Base-by-base conservation (phyloP, 1,140 invertebrate genomes). In the Brachionus plicatilis region DNA sequence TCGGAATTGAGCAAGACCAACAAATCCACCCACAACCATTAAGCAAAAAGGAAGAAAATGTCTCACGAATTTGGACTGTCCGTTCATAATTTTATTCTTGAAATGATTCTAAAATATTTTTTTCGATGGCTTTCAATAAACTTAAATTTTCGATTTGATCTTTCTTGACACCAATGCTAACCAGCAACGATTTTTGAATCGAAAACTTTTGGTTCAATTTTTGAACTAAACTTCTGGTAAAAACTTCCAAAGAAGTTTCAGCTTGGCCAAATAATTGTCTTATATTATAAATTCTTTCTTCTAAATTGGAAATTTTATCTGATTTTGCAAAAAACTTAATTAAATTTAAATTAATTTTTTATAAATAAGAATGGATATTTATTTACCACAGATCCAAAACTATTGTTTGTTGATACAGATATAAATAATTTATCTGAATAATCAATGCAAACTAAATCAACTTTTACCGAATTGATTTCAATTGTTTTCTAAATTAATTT, bases 391-490 rank as follows among this genome's bases (percentile, higher is more conserved):
- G 79, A 82, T 29, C 65, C 53, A 47, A 82, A 65, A 65, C 14
- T 37, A 37, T 65, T 37, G 37, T 43, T 68, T 14, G 53, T 82
- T n/a, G 79, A 82, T 12, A 82, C 20, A 27, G 79, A 82, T 43
- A 82, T 60, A 20, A 82, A 82, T 3, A 82, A 24, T 65, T 82
- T 82, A 27, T 82, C 65, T 24, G 79, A 65, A 82, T 82, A 82
- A 68, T 82, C 79, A 45, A 82, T 82, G 27, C 79, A 82, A 82
- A 82, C 47, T 24, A 82, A 14, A 65, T 82, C 79, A 17, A 82
- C 43, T 45, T 60, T 82, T 11, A 11, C 33, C 12, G 33, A 43
- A 27, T 82, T 29, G 17, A 82, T 45, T 29, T 27, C 37, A 12
- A 65, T 41, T 45, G 27, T n/a, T 82, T 65, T 82, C 79, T 82